Evolutionary conservation across 2,113 vertebrate genomes (phyloP), one percentile per base, ranked within the genome.

Genomic region (Motacilla tschutschensis): DNA sequence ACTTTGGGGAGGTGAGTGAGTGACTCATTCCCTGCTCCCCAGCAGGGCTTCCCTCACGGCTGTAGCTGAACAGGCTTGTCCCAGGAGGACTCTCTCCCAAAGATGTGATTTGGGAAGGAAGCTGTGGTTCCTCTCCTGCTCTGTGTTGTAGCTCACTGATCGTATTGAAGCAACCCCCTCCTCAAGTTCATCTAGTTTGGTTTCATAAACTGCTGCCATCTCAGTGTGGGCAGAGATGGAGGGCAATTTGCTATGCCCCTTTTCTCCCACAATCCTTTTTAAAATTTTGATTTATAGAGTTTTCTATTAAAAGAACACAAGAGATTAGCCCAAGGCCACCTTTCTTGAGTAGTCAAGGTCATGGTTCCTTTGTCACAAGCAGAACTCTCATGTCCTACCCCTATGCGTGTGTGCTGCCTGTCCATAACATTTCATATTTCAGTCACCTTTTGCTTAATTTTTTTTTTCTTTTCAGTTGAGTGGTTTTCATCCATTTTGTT

Each of bases 401-500:
- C 40, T 54, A 9, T 90, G 77, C 86, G 70, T 87, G 83, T 79
- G 73, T 67, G 50, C 36, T 48, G 24, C 36, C 63, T 90, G 67
- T 89, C 91, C 66, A 20, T 90, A 62, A 73, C 89, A 69, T 97
- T 94, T 51, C 71, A 85, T 81, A 33, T 90, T 81, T 95, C 74
- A 36, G 29, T 78, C 86, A 88, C 65, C 80, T 90, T 84, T 85
- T 91, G 85, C 81, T 95, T 87, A 75, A 87, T 88, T 91, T 92
- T 94, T 85, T 93, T 88, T 89, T 94, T 81, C 93, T 97, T 73
- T 91, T 97, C 96, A 93, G 97, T 92, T 94, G 84, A 94, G 83
- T 95, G 43, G 86, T 95, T 91, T 94, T 97, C 94, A 97, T 93
- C 88, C 90, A 85, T 79, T 96, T 95, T 97, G 90, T 97, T 93